Base-by-base conservation (phyloP, 2,113 vertebrate genomes). In the Psittacula cyanocephala region DNA sequence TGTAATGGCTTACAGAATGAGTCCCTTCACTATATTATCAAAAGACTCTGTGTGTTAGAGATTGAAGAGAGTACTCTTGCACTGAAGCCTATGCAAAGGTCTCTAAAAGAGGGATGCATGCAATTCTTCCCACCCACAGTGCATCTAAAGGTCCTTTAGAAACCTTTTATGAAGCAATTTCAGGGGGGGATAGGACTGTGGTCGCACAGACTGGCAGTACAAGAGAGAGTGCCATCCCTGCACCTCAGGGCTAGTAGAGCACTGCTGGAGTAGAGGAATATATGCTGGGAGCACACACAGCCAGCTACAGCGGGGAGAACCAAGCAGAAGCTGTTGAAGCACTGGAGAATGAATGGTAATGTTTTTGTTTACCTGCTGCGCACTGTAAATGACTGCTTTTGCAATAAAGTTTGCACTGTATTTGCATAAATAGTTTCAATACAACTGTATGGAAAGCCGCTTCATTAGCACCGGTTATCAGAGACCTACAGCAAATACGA, bases 281-380 rank as follows among this genome's bases (percentile, higher is more conserved):
- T 69, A 65, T 3, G 16, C 14, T 27, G 37, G 47, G 44, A 75
- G 31, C 28, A 37, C 2, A 0, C 50, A 44, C 0, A 0, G 65
- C 16, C 13, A 19, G 70, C 62, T 76, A 39, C 39, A n/a, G 29
- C 3, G 1, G 33, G 2, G 1, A 81, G 69, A 89, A 63, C 15
- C 2, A 4, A 78, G 77, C 65, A 64, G 57, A 8, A 65, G 63
- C 55, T 65, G 31, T 23, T 25, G 69, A 82, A 64, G 63, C 4
- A 8, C 59, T 33, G 60, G 10, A 57, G 52, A 91, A 83, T 35
- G 28, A 89, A 76, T 0, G 31, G 37, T 9, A 37, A 80, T 88
- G 68, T 68, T 89, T 94, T 79, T 95, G 84, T 70, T 95, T 91
- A 91, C 74, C 85, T 92, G 68, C 62, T 80, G 75, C 70, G 84